Evolutionary conservation across 2,888 invertebrate species (phyloP).

Genomic region (Rhabditoides inermis): DNA sequence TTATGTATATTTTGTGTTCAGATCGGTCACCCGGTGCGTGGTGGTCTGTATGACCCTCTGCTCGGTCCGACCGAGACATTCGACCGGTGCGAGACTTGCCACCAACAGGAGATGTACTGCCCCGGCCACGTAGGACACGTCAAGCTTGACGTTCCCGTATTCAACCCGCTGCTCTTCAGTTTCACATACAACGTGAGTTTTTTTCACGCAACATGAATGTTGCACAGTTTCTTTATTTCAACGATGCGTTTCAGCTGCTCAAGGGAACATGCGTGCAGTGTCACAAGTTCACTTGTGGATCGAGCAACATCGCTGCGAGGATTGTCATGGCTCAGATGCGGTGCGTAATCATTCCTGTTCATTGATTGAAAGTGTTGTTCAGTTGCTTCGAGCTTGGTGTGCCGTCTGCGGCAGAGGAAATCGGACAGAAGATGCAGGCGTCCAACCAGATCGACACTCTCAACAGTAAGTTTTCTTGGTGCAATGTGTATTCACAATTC

Average conservation of each 20-base stretch:
- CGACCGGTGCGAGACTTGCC: constrained; percentile 43
- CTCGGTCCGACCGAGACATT: constrained; percentile 61
- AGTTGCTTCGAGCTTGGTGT: constrained; percentile 60
- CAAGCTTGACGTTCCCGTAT: constrained; percentile 74
- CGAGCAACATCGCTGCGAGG: constrained; percentile 22
- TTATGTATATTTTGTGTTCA: constrained; percentile 21
- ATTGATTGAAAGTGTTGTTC: neutral
- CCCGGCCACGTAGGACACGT: constrained; percentile 88
- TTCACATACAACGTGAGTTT: constrained; percentile 63
- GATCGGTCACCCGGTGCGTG: constrained; percentile 53
- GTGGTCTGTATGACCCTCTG: constrained; percentile 81
- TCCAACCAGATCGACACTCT: too few species aligned
- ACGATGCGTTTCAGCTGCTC: constrained; percentile 51
- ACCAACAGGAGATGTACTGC: constrained; percentile 28
- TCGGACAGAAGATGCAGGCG: too few species aligned
- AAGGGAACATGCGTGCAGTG: constrained; percentile 56
- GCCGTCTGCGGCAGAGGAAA: constrained; percentile 66
- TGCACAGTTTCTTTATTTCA: neutral
- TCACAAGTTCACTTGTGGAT: constrained; percentile 50
- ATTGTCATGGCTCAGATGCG: constrained; percentile 65
- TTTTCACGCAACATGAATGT: neutral
- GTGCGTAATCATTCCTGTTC: neutral
- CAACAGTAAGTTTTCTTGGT: too few species aligned
- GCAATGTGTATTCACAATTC: too few species aligned
- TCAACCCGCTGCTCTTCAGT: constrained; percentile 80